Percentiles rank a stretch among this genome's conserved stretches.
Conservation (phyloP, 2,797 vertebrate genomes). For the Mus caroli region DNA sequence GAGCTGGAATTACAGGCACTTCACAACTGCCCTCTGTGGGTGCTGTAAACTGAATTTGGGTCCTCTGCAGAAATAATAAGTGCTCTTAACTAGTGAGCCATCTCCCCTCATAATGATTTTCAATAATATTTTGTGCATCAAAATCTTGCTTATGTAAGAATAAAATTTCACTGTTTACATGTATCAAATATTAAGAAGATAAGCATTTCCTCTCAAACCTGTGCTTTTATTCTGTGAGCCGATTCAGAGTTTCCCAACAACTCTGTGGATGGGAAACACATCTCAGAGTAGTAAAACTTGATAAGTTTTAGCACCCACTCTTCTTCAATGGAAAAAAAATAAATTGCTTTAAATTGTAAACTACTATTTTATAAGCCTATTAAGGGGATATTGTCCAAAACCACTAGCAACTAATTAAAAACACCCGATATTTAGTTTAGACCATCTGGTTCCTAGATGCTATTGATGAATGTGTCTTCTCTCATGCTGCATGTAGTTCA, state of each 20-base stretch:
- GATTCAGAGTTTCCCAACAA: conserved; percentile 38
- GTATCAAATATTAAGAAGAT: background rate
- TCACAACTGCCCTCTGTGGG: background rate
- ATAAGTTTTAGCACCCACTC: conserved; percentile 22
- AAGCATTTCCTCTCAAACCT: background rate
- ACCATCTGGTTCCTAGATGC: conserved; percentile 60
- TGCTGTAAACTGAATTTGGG: background rate
- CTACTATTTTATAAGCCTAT: conserved; percentile 72
- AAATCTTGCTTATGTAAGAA: conserved; percentile 35
- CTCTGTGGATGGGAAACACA: background rate
- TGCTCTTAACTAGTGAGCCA: background rate
- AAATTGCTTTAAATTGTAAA: conserved; percentile 71
- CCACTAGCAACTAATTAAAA: conserved; percentile 71
- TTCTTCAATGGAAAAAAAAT: conserved; percentile 36
- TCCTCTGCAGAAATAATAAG: background rate
- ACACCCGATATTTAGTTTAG: conserved; percentile 47
- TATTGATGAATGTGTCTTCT: conserved; percentile 56
- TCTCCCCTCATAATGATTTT: background rate
- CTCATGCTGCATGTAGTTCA: conserved; percentile 45
- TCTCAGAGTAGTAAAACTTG: conserved; percentile 48
- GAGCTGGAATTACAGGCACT: background rate
- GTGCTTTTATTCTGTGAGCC: background rate
- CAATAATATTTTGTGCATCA: conserved; percentile 29
- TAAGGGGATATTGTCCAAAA: conserved; percentile 65
- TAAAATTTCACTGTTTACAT: background rate